Percentiles rank a stretch among this genome's conserved stretches.
Evolutionary conservation across 2,113 vertebrate genomes (phyloP).

Genomic region (Mola mola): DNA sequence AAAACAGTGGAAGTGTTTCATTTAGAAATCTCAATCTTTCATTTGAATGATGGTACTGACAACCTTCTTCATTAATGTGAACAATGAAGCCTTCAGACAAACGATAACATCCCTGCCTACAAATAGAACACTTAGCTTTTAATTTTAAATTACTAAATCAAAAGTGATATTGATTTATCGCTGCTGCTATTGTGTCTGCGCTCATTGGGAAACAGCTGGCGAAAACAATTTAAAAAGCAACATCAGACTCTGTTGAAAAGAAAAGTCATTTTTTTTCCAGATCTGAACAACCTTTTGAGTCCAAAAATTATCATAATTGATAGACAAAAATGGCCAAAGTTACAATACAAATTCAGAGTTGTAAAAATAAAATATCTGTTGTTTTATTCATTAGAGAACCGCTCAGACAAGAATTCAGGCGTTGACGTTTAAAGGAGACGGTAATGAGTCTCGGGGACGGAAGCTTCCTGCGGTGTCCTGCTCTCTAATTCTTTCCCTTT

Average conservation of each 20-base stretch:
- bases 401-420: background rate
- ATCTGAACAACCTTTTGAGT: too few species aligned
- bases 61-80: background rate
- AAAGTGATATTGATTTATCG: background rate
- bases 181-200: too few species aligned
- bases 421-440: conserved; percentile 29
- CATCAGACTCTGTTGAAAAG: too few species aligned
- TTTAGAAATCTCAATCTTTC: background rate
- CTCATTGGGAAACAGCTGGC: too few species aligned
- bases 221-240: too few species aligned
- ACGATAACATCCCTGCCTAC: background rate
- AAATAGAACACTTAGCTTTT: background rate
- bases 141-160: background rate
- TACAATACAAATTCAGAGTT: too few species aligned
- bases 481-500: conserved; percentile 25
- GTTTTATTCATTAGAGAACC: background rate
- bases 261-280: too few species aligned
- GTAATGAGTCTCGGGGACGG: conserved; percentile 39
- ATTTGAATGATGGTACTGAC: too few species aligned
- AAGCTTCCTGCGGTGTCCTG: conserved; percentile 33
- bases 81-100: background rate
- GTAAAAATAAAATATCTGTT: too few species aligned
- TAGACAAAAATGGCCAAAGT: too few species aligned
- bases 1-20: background rate
- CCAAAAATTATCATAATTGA: too few species aligned